Evolutionary conservation across 2,113 vertebrate species (phyloP).

Genomic region (Vulpes lagopus): DNA sequence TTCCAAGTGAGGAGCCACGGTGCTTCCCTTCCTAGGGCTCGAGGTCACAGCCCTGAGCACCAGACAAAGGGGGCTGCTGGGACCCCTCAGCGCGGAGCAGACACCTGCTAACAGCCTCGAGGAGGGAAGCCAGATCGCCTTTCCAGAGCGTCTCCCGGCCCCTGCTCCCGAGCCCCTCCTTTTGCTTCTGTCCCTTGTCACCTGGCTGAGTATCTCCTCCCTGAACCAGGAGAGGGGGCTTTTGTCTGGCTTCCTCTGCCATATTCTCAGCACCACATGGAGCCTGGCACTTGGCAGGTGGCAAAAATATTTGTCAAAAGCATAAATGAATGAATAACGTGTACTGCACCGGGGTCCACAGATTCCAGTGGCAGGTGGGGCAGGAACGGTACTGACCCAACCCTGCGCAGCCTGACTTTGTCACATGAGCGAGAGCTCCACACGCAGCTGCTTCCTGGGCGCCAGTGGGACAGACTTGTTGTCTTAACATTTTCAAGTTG

Average conservation of each 20-base stretch:
- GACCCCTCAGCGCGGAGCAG: neutral
- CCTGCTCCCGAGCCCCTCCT: fast-evolving
- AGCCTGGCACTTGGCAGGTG: neutral
- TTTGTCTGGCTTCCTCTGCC: fast-evolving
- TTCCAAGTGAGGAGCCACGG: neutral
- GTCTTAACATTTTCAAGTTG: conserved; percentile 52
- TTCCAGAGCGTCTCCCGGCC: neutral
- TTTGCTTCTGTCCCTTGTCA: neutral
- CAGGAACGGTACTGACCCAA: fast-evolving
- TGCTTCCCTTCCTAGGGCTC: no score
- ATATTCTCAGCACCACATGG: neutral
- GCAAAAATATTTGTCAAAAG: no score
- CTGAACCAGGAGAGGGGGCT: neutral
- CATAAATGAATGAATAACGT: fast-evolving
- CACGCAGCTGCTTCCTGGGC: neutral
- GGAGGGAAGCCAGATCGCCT: neutral
- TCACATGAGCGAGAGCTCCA: neutral
- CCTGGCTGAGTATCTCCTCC: neutral
- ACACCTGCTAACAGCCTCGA: neutral
- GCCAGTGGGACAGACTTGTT: neutral
- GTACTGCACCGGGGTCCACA: fast-evolving
- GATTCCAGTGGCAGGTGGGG: fast-evolving
- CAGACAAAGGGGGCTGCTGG: neutral
- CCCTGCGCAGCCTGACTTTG: neutral
- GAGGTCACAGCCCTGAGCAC: neutral